Evolutionary conservation across 2,797 vertebrate species (phyloP).

Genomic region (Coracias cyanogaster): DNA sequence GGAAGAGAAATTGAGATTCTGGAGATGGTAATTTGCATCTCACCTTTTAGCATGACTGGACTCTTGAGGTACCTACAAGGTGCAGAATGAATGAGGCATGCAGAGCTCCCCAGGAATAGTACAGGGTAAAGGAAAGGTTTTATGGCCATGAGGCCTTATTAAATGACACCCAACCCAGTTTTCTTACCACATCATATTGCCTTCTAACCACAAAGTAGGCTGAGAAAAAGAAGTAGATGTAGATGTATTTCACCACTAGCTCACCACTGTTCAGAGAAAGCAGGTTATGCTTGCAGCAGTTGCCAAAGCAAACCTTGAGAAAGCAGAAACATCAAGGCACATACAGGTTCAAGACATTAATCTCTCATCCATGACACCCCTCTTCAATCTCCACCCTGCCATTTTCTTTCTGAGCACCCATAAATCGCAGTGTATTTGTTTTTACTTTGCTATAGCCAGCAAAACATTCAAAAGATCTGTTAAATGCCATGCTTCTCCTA

Average conservation of each 20-base stretch:
- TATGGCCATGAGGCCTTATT: not conserved
- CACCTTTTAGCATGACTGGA: not conserved
- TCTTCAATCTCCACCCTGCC: not conserved
- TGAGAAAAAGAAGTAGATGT: not conserved
- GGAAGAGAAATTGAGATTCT: not conserved
- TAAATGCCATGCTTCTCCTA: not conserved
- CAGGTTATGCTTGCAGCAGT: not conserved
- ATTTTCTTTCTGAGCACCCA: not conserved
- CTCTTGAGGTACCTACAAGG: not conserved
- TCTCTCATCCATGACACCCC: not conserved
- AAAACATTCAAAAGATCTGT: not conserved
- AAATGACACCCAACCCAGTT: not conserved
- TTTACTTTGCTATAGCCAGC: not conserved
- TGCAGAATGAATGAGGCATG: not conserved
- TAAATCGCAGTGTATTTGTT: not conserved
- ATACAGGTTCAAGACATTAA: not conserved
- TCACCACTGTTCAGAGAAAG: not conserved
- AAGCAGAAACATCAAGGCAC: not conserved
- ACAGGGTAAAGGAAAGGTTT: not conserved
- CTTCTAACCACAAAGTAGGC: not conserved
- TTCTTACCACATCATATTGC: not conserved
- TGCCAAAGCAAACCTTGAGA: not conserved
- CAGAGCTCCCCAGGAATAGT: not conserved
- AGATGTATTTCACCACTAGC: not conserved
- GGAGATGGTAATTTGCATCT: not conserved